Evolutionary conservation across 2,797 vertebrate genomes (phyloP), one percentile per base, ranked within the genome.

Genomic region (Danio jaintianensis): DNA sequence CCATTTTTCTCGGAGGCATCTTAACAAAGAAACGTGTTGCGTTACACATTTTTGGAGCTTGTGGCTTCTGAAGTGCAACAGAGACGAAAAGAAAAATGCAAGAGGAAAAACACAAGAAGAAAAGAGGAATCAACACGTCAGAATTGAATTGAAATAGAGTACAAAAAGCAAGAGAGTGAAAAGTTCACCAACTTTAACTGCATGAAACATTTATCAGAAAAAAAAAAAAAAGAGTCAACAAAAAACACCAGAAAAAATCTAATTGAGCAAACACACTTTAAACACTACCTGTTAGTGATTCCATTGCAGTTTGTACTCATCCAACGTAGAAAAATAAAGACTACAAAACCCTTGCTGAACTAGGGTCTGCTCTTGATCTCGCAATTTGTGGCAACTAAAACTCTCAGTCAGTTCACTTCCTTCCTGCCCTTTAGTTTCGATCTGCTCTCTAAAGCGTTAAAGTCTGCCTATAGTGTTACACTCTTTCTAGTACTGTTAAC

Each of bases 341-440:
- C 4, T 15, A 16, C 22, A 55, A 55, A 6, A 16, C 7, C 66
- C 29, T 63, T 50, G 61, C 68, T 64, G 43, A 18, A 22, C 59
- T 8, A 67, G 43, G 53, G 36, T 42, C 66, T 75, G 67, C 63
- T 67, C 50, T 63, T 63, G 70, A 78, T 53, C 55, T 77, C 71
- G 80, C 43, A 61, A 66, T 73, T 78, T 83, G 45, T 74, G 50
- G 71, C 82, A 71, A 81, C 79, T 53, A 63, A 78, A 62, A 77
- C 76, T 75, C 74, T 63, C 48, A 56, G 47, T 80, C 48, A 76
- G 66, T 81, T 75, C 62, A 84, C 84, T 86, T 86, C 84, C 87
- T 87, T 86, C 86, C 85, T 86, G 84, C 68, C 55, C 59, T 71
- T 68, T 55, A 78, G 81, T 87, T 87, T 86, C 80, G 53, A 75